phyloP scores from a whole-genome alignment of 2,113 vertebrate species.

The Tyto alba region DNA sequence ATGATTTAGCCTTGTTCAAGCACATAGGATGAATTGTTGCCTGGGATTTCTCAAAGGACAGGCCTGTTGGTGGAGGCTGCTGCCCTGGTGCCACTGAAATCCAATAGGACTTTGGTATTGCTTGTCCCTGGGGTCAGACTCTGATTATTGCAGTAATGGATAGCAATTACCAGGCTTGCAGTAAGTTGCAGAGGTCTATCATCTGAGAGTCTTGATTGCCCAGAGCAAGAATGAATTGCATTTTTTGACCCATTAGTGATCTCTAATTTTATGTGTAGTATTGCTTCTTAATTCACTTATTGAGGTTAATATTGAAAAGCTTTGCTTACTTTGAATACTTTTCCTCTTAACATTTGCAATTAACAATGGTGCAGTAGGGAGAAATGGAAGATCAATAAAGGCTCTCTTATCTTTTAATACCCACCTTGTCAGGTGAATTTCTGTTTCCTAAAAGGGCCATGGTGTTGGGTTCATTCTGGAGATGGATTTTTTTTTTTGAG shows the following conservation, averaged over 20 bases:
- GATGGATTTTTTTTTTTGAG: neutral
- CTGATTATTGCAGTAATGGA: slow-evolving; percentile 1
- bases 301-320: slow-evolving; percentile 32
- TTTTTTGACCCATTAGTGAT: slow-evolving; percentile 46
- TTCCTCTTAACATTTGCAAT: slow-evolving; percentile 24
- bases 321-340: slow-evolving; percentile 25
- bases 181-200: slow-evolving; percentile 17
- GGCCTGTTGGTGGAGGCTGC: neutral
- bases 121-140: neutral
- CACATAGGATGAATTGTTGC: neutral
- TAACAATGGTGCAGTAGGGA: neutral
- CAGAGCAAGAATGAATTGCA: slow-evolving; percentile 23
- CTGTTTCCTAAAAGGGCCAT: neutral
- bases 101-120: neutral
- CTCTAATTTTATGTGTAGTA: neutral
- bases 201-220: slow-evolving; percentile 15
- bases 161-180: slow-evolving; percentile 32
- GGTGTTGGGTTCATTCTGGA: neutral
- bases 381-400: slow-evolving; percentile 33
- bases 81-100: neutral
- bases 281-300: slow-evolving; percentile 31
- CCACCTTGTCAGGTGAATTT: neutral
- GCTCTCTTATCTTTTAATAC: neutral
- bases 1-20: neutral
- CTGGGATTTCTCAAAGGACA: neutral